A percentile compares a stretch with the other conserved stretches of the same genome.
Conservation (phyloP, 2,888 invertebrate genomes). For the Ophion obscuratus region DNA sequence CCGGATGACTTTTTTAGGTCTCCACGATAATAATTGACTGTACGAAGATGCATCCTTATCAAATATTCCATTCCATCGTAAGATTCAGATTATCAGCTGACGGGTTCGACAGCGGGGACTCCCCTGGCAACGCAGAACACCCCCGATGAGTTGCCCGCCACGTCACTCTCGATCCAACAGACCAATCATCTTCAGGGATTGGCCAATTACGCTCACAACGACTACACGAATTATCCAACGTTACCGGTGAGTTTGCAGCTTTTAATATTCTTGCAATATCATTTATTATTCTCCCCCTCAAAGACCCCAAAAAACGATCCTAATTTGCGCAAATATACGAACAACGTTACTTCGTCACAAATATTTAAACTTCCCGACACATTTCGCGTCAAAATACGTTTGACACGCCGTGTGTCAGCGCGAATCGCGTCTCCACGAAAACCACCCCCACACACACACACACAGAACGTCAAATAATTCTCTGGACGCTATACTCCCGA, state of each 20-base stretch:
- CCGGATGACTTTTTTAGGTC: no score
- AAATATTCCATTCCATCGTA: constrained; percentile 64
- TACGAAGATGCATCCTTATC: constrained; percentile 20
- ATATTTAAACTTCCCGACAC: background rate
- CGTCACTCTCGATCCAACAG: constrained; percentile 79
- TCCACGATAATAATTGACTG: no score
- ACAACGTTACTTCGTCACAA: background rate
- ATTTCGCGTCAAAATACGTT: background rate
- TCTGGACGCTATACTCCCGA: constrained; percentile 24
- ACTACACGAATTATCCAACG: constrained; percentile 83
- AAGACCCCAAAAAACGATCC: background rate
- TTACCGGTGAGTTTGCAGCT: constrained; percentile 78
- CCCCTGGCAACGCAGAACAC: constrained; percentile 86
- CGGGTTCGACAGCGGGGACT: constrained; percentile 88
- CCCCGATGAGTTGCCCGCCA: constrained; percentile 80
- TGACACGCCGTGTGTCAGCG: background rate
- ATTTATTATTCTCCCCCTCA: background rate
- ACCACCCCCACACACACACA: background rate
- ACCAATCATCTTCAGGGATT: constrained; percentile 81
- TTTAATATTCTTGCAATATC: no score
- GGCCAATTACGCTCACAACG: constrained; percentile 79
- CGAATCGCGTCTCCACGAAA: background rate
- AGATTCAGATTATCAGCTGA: constrained; percentile 90
- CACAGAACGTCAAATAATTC: constrained; percentile 20
- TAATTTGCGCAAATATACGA: background rate